Base-by-base conservation (phyloP, 2,888 invertebrate species). In the Psylliodes chrysocephalus region DNA sequence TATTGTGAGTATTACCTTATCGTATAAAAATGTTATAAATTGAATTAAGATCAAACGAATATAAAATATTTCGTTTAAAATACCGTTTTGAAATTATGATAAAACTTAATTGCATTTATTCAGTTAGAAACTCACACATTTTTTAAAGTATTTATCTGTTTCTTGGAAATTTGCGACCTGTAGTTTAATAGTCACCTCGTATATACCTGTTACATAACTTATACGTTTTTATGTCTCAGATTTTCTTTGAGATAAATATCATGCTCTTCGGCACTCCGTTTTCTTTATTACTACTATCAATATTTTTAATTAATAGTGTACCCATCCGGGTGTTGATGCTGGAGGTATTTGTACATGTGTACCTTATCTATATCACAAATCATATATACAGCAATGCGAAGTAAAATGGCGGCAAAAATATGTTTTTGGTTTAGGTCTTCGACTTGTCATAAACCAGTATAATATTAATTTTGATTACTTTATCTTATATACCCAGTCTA, bases 231-330 rank as follows among this genome's bases (percentile, higher is more conserved):
- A 49, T 49, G 28, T 12, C 10, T 17, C 15, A 15, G 49, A 49
- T 49, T 30, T 10, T 33, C 7, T 7, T 49, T 49, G 8, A 49
- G 49, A 49, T 49, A 33, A 30, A 49, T 38, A 4, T 38, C 38
- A 14, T 38, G 38, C 38, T 8, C 38, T 38, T 38, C 38, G 38
- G 38, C 38, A 38, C 15, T 12, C 15, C 38, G 14, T 14, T 14
- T 12, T 38, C 38, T 38, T 14, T 15, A 15, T 15, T 38, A 38
- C 15, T 38, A 12, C 38, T 38, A 38, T 38, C 38, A 38, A 38
- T 38, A 38, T 14, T 38, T 38, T 38, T 38, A 38, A 38, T 38
- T 38, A 38, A 38, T 38, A 38, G 38, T 15, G 14, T 38, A 14
- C 15, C 38, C 10, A 14, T 38, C 15, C 12, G 38, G 15, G 38